phyloP scores from a whole-genome alignment of 2,888 invertebrate genomes.

The Spilarctia lutea region DNA sequence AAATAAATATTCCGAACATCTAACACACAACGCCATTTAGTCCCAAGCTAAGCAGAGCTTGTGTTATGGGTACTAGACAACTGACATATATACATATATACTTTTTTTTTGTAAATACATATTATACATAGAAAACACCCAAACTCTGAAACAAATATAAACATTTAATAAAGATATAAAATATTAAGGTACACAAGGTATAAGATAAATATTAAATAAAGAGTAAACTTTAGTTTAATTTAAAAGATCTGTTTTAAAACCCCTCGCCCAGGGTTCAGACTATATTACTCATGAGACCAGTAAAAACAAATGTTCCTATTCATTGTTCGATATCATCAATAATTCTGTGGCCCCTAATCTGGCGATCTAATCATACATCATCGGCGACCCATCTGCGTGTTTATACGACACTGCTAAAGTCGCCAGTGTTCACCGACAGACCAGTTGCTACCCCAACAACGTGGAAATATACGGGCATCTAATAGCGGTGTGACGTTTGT shows the following conservation, averaged over 20 bases:
- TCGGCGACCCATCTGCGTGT: slow-evolving; percentile 74
- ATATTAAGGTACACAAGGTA: no score
- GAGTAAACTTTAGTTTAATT: not conserved
- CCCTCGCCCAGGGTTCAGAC: slow-evolving; percentile 19
- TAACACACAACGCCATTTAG: no score
- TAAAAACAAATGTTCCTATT: slow-evolving; percentile 54
- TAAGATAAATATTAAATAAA: no score
- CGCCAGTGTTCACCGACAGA: slow-evolving; percentile 71
- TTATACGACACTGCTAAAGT: slow-evolving; percentile 70
- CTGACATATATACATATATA: no score
- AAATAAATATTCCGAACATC: no score
- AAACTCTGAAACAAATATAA: no score
- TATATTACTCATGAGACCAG: slow-evolving; percentile 47
- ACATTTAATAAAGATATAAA: no score
- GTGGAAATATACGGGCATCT: slow-evolving; percentile 23
- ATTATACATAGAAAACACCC: no score
- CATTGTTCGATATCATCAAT: slow-evolving; percentile 51
- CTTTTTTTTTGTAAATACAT: no score
- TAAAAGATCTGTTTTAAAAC: not conserved
- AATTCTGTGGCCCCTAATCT: slow-evolving; percentile 60
- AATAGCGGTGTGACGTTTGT: not conserved
- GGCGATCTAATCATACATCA: slow-evolving; percentile 79
- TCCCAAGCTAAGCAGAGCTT: no score
- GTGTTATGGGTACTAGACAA: no score
- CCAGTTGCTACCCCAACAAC: slow-evolving; percentile 60